Conservation (phyloP, 1,140 invertebrate genomes). For the Rhagoletis pomonella region DNA sequence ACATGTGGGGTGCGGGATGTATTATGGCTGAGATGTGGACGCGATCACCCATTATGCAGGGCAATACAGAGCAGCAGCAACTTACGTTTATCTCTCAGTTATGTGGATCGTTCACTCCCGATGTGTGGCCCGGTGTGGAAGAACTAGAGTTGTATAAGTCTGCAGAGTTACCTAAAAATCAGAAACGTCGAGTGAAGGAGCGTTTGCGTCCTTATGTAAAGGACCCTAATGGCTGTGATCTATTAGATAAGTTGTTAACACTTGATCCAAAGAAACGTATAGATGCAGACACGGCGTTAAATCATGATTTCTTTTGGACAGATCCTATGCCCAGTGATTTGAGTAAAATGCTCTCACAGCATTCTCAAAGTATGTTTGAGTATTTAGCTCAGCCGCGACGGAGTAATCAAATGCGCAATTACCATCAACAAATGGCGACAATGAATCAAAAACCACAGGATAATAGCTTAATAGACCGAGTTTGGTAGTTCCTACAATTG, state of each 20-base stretch:
- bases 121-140: constrained; percentile 97
- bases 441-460: constrained; percentile 73
- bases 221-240: constrained; percentile 92
- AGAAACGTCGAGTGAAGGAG: constrained; percentile 94
- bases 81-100: constrained; percentile 95
- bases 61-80: constrained; percentile 97
- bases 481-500: constrained; percentile 64
- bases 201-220: constrained; percentile 93
- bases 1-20: constrained; percentile 98
- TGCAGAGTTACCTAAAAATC: constrained; percentile 92
- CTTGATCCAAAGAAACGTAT: constrained; percentile 93
- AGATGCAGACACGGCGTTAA: constrained; percentile 94
- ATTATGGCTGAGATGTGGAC: constrained; percentile 99
- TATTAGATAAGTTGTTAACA: constrained; percentile 93
- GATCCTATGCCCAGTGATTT: constrained; percentile 96
- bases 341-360: constrained; percentile 93
- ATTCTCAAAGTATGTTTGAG: constrained; percentile 97
- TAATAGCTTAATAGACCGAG: constrained; percentile 73
- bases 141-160: constrained; percentile 93
- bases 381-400: constrained; percentile 90
- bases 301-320: constrained; percentile 99
- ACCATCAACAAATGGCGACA: constrained; percentile 77
- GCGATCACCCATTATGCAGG: constrained; percentile 90
- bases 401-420: constrained; percentile 82
- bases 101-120: constrained; percentile 95